phyloP scores from a whole-genome alignment of 2,113 vertebrate genomes.

The Hyperopisus bebe region DNA sequence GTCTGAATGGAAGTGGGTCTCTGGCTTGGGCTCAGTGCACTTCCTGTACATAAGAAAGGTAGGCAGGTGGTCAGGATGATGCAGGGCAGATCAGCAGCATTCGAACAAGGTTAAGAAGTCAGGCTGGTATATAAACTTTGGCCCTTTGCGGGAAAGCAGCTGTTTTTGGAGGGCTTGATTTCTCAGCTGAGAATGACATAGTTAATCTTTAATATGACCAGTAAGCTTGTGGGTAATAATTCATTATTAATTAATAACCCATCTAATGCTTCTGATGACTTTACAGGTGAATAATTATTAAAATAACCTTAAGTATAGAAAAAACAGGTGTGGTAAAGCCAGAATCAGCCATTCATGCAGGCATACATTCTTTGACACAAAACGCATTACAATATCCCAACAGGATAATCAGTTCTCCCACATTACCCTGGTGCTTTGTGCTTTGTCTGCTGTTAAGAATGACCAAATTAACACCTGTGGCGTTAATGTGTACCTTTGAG shows the following conservation, averaged over 20 bases:
- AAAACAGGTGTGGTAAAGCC: neutral
- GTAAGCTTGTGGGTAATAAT: neutral
- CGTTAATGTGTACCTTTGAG: neutral
- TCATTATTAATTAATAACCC: neutral
- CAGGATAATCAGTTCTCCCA: neutral
- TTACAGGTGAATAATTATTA: neutral
- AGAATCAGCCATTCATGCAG: neutral
- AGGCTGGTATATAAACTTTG: neutral
- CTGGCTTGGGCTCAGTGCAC: constrained; percentile 41
- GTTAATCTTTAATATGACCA: neutral
- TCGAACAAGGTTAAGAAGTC: neutral
- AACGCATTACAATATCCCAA: neutral
- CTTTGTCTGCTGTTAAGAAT: neutral
- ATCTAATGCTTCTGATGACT: neutral
- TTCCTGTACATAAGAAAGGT: constrained; percentile 48
- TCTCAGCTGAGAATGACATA: neutral
- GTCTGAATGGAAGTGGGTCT: neutral
- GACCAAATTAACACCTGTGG: neutral
- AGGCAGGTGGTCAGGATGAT: constrained; percentile 36
- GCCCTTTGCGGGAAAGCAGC: neutral
- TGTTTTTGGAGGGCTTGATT: neutral
- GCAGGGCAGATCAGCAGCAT: neutral
- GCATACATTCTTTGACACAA: neutral
- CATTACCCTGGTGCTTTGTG: neutral
- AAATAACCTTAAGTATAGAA: neutral